Evolutionary conservation across 1,140 invertebrate species (phyloP).

Genomic region (Nasonia giraulti): DNA sequence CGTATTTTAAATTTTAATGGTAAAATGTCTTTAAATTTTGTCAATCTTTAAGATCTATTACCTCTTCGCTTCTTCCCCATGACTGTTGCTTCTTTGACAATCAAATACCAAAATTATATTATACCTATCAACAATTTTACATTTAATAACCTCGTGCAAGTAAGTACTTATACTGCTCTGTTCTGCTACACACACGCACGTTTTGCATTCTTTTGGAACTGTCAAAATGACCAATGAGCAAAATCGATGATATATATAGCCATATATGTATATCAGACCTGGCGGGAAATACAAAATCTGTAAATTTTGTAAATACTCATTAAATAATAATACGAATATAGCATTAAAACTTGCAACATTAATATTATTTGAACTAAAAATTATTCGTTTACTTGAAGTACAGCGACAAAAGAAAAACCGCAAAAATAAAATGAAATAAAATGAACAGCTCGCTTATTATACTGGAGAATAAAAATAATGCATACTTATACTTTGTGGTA

Average conservation of each 20-base stretch:
- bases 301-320: too few species aligned
- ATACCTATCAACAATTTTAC: background rate
- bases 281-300: too few species aligned
- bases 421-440: too few species aligned
- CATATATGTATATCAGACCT: too few species aligned
- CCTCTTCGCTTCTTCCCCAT: conserved; percentile 55
- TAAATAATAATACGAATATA: too few species aligned
- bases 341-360: too few species aligned
- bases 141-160: background rate
- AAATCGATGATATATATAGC: background rate
- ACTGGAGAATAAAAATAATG: too few species aligned
- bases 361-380: too few species aligned
- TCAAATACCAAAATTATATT: background rate
- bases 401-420: too few species aligned
- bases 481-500: too few species aligned
- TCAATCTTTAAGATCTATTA: conserved; percentile 14
- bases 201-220: background rate
- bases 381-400: too few species aligned
- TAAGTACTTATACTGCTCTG: background rate
- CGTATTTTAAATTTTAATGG: background rate
- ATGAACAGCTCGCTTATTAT: too few species aligned
- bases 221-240: background rate
- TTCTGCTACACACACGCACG: background rate
- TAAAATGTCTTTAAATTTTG: background rate
- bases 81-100: background rate